Evolutionary conservation across 2,888 invertebrate species (phyloP), one percentile per base, ranked within the genome.

Genomic region (Oscheius onirici): DNA sequence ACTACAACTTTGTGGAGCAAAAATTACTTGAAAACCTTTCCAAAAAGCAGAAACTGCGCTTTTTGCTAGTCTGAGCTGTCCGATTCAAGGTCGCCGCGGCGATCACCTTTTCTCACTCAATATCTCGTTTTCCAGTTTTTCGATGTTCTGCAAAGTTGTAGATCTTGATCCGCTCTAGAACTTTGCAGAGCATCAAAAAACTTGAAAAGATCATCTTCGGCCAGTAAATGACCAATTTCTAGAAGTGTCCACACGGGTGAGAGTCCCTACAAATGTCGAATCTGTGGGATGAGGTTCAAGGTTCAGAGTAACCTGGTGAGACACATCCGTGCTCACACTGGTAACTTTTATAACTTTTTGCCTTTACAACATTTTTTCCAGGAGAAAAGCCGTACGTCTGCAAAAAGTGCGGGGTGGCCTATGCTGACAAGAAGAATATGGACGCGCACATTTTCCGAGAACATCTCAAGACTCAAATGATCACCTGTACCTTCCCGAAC

Each of bases 371-470:
- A 34, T 13, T 15, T 1, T 15, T 17, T 66, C 40, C 41, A 83
- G 84, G 84, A 20, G 82, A 80, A 55, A 85, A 85, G 68, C 84
- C 84, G 40, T 84, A 84, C 72, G 73, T 71, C 20, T 84, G 84
- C 69, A 79, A 83, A 44, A 80, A 83, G 66, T 84, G 84, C 71
- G 83, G 81, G 10, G 58, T 69, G 34, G 71, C 72, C 24, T 84
- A 84, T 69, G 84, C 83, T 13, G 84, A 85, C 74, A 84, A 84
- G 75, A 84, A 84, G 75, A 84, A 85, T 72, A 84, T 84, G 81
- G 84, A 85, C 69, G 80, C 82, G 11, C 84, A 84, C 73, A 75
- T 84, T 10, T 84, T 73, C 72, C 73, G 83, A 15, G 77, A 79
- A 55, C 83, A 83, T 69, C 70, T 83, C 61, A 80, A 80, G 67